Evolutionary conservation across 2,888 invertebrate genomes (phyloP).

Genomic region (Nomada fabriciana): DNA sequence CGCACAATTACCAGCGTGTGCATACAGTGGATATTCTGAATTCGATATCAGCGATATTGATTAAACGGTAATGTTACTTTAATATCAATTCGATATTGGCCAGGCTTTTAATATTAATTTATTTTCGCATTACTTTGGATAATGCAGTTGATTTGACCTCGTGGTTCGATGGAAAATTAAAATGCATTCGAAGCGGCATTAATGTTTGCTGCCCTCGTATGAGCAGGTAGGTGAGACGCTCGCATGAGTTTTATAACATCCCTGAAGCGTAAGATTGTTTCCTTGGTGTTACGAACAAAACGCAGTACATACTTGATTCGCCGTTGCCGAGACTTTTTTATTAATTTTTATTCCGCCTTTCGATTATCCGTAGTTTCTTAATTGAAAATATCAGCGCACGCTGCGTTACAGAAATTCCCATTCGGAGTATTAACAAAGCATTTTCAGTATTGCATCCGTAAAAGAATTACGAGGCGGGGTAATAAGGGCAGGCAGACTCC

Average conservation of each 20-base stretch:
- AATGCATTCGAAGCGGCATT: constrained; percentile 17
- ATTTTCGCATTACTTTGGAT: constrained; percentile 39
- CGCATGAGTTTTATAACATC: constrained; percentile 4
- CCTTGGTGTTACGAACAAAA: background rate
- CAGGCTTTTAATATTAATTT: constrained; percentile 45
- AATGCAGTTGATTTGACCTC: constrained; percentile 20
- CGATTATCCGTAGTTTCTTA: background rate
- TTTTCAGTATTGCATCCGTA: constrained; percentile 41
- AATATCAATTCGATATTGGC: constrained; percentile 54
- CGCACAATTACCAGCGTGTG: background rate
- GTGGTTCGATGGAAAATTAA: constrained; percentile 30
- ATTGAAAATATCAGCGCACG: constrained; percentile 24
- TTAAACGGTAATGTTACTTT: constrained; percentile 47
- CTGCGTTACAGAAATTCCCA: constrained; percentile 31
- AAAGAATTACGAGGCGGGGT: constrained; percentile 60
- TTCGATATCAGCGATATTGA: constrained; percentile 37
- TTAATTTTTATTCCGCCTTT: constrained; percentile 5
- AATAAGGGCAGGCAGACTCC: constrained; percentile 59
- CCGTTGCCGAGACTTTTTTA: background rate
- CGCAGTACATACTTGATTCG: background rate
- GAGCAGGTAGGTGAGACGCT: background rate
- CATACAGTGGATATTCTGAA: constrained; percentile 21
- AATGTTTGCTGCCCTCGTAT: background rate
- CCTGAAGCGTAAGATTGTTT: constrained; percentile 27
- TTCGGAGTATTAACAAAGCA: constrained; percentile 48